phyloP scores from a whole-genome alignment of 2,797 vertebrate genomes.

The Molossus alvarezi region DNA sequence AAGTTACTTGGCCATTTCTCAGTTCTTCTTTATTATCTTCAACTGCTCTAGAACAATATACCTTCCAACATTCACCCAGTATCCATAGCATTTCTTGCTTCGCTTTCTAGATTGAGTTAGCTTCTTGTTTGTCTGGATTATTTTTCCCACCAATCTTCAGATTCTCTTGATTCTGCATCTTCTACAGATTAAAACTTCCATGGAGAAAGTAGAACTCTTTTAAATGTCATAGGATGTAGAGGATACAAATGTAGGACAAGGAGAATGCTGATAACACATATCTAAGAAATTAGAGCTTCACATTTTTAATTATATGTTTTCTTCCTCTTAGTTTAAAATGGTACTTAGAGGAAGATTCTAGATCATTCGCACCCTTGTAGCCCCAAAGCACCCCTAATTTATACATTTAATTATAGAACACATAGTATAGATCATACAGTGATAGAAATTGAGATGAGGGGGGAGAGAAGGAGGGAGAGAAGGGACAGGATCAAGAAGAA shows the following conservation, averaged over 20 bases:
- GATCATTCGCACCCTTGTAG: neutral
- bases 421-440: neutral
- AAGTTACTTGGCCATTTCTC: neutral
- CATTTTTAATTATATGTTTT: neutral
- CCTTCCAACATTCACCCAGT: neutral
- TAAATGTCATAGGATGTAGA: neutral
- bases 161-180: neutral
- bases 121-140: neutral
- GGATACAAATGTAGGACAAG: neutral
- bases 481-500: neutral
- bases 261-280: neutral
- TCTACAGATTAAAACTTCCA: neutral
- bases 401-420: neutral
- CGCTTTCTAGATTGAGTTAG: neutral
- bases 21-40: constrained; percentile 22
- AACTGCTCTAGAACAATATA: constrained; percentile 8
- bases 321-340: constrained; percentile 26
- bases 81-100: neutral
- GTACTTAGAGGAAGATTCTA: neutral
- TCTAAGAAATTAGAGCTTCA: neutral
- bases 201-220: neutral
- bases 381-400: neutral
- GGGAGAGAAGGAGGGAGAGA: neutral
- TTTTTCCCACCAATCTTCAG: neutral
- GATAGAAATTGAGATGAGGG: neutral